Conservation (phyloP, 2,888 invertebrate genomes). For the Hypercompe scribonia region DNA sequence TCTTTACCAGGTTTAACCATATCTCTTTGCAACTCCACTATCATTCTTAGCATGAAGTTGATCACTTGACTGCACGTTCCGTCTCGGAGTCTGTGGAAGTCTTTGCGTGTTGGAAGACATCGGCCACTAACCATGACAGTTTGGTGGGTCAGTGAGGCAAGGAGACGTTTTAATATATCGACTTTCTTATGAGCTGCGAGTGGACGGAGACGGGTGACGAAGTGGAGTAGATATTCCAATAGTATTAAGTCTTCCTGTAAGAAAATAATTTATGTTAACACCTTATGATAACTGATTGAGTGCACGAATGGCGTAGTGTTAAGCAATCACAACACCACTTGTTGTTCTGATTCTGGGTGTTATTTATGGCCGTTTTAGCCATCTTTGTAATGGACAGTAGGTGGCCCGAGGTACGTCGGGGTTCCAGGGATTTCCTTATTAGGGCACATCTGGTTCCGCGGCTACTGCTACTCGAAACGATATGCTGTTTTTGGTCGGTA, state of each 20-base stretch:
- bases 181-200: constrained; percentile 87
- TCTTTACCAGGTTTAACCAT: constrained; percentile 74
- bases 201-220: constrained; percentile 89
- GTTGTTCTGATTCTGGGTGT: no score
- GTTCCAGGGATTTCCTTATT: no score
- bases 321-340: no score
- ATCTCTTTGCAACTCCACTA: constrained; percentile 82
- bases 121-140: constrained; percentile 74
- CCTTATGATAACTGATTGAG: no score
- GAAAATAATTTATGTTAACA: constrained; percentile 11
- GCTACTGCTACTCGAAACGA: no score
- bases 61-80: constrained; percentile 85
- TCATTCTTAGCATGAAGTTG: constrained; percentile 83
- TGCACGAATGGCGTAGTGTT: no score
- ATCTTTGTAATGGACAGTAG: no score
- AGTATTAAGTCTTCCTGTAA: constrained; percentile 89
- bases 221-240: constrained; percentile 90
- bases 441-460: no score
- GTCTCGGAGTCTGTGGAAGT: constrained; percentile 84
- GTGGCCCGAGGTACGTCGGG: no score
- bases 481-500: no score
- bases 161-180: constrained; percentile 88
- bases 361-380: no score
- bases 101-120: constrained; percentile 73
- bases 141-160: constrained; percentile 90